These are phyloP conservation scores for Choloepus hoffmanni DNA, from an alignment of 2,113 vertebrate species.

Conservation along the genomic window DNA sequence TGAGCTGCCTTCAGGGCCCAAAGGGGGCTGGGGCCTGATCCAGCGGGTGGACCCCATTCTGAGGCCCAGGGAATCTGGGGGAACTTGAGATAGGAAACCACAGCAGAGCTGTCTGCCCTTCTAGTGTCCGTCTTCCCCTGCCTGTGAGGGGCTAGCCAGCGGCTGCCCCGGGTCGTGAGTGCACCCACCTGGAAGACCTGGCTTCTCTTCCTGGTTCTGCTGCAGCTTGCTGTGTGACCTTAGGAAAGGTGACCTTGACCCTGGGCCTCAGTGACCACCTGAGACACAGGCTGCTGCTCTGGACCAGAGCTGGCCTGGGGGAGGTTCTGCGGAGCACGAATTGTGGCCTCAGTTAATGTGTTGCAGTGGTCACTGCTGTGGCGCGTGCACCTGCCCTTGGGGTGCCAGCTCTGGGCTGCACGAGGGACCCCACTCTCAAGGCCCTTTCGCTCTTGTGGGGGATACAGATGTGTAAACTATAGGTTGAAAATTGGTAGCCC, in stretches of 20 bases:
- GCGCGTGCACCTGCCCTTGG: neutral
- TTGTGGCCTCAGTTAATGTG: neutral
- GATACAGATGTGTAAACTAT: neutral
- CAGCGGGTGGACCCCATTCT: neutral
- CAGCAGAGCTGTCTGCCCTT: neutral
- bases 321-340: neutral
- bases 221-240: neutral
- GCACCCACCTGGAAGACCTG: neutral
- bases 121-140: neutral
- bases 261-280: neutral
- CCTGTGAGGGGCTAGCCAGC: neutral
- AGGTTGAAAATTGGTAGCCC: neutral
- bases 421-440: neutral
- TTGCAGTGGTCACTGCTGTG: neutral
- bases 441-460: neutral
- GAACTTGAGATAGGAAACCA: neutral
- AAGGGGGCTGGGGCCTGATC: neutral
- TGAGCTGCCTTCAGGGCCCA: neutral
- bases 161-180: neutral
- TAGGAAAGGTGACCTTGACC: neutral
- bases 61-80: neutral
- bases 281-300: neutral
- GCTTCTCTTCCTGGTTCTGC: neutral
- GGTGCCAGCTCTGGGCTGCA: neutral
- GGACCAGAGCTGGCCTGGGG: neutral